Base-by-base conservation (phyloP, 2,888 invertebrate genomes). In the Leptura quadrifasciata region DNA sequence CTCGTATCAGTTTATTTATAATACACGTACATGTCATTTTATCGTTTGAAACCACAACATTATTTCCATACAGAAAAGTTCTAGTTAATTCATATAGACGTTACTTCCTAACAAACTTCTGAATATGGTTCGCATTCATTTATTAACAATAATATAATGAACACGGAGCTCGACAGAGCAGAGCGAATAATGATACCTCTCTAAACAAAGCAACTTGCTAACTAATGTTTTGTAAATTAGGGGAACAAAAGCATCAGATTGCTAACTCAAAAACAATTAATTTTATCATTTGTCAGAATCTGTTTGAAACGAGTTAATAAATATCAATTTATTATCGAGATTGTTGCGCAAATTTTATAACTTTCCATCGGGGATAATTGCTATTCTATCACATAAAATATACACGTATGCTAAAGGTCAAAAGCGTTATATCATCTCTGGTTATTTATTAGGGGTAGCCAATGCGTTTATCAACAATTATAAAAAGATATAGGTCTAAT, bases 41-140 rank as follows among this genome's bases (percentile, higher is more conserved):
- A 12, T 12, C 39, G 12, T 2, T 39, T 15, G 15, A 2, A 39
- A 6, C 12, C 39, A 39, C 10, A n/a, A n/a, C 12, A 12, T 39
- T 15, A 39, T 39, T 31, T 39, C 39, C 15, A 12, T 39, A 15
- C 1, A 39, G 39, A 39, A 10, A 39, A 39, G 12, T 39, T 39
- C 39, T 12, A 15, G 47, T n/a, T 47, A 47, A 47, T 47, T 47
- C 47, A 47, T 47, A 15, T 6, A 47, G 47, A 47, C 47, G n/a
- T 47, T n/a, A 47, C 47, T 47, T 3, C 15, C 4, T n/a, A 47
- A 47, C 47, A n/a, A 47, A 47, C 47, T 47, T 47, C 15, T n/a
- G 47, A 47, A n/a, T 47, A 47, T 47, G 47, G n/a, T n/a, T 47
- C n/a, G 47, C 47, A 47, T 47, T 47, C 47, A 47, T 47, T 47